These are phyloP conservation scores for Nylanderia fulva DNA, from an alignment of 1,140 invertebrate genomes.

Conservation along the genomic window DNA sequence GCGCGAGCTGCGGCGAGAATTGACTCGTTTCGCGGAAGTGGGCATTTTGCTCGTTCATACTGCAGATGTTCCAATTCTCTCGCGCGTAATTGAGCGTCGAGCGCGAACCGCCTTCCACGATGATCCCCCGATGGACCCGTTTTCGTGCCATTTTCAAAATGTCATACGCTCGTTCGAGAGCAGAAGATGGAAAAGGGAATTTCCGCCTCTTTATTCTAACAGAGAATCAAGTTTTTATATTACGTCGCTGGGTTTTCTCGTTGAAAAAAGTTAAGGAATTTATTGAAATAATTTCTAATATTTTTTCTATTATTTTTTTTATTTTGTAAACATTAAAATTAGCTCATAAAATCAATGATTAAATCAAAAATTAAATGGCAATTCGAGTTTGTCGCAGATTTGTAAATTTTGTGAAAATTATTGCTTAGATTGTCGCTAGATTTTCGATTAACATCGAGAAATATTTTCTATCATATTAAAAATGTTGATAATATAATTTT, in stretches of 20 bases:
- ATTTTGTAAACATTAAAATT: too few species aligned
- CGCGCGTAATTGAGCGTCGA: conserved; percentile 62
- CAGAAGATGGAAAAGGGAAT: not conserved
- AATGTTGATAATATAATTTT: not conserved
- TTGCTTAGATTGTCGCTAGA: too few species aligned
- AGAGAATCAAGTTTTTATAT: not conserved
- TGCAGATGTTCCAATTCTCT: conserved; percentile 62
- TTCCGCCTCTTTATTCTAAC: not conserved
- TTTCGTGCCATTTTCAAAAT: conserved; percentile 23
- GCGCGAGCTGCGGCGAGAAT: conserved; percentile 48
- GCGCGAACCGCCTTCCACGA: conserved; percentile 48
- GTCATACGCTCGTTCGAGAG: not conserved
- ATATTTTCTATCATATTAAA: not conserved
- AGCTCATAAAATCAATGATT: too few species aligned
- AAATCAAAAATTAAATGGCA: too few species aligned
- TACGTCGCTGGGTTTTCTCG: too few species aligned
- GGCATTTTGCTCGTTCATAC: conserved; percentile 46
- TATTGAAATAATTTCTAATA: too few species aligned
- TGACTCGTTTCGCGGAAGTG: conserved; percentile 71
- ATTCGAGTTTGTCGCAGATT: too few species aligned
- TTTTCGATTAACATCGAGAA: not conserved
- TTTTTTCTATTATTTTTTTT: too few species aligned
- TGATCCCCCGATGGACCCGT: not conserved
- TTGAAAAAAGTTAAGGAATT: too few species aligned
- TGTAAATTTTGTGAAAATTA: too few species aligned